Percentiles rank a stretch among this genome's conserved stretches.
Conservation (phyloP, 2,888 invertebrate species). For the Girardia tigrina region DNA sequence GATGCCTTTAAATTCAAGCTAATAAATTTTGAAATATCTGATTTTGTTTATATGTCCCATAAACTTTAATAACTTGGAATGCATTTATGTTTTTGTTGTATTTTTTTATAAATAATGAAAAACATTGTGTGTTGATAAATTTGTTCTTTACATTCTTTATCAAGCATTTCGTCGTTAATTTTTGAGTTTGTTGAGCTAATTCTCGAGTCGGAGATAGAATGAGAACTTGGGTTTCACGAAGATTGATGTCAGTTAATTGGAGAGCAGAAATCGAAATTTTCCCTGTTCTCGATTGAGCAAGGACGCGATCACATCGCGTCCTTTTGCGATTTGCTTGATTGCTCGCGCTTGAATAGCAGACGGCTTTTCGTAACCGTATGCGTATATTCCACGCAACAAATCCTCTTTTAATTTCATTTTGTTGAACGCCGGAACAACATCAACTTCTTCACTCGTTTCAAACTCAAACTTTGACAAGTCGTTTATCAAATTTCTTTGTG, state of each 20-base stretch:
- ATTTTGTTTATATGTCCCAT: too few species aligned
- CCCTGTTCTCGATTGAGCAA: slow-evolving; percentile 93
- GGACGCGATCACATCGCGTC: slow-evolving; percentile 91
- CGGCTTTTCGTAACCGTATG: slow-evolving; percentile 90
- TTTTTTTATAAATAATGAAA: too few species aligned
- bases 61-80: too few species aligned
- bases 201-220: slow-evolving; percentile 88
- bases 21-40: too few species aligned
- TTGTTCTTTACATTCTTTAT: too few species aligned
- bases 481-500: too few species aligned
- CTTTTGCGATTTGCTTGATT: slow-evolving; percentile 84
- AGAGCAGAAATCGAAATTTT: slow-evolving; percentile 93
- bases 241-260: slow-evolving; percentile 75
- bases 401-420: slow-evolving; percentile 84
- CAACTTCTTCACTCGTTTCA: slow-evolving; percentile 97
- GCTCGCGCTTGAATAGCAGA: slow-evolving; percentile 96
- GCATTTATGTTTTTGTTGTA: too few species aligned
- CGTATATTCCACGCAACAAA: slow-evolving; percentile 83
- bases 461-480: slow-evolving; percentile 53
- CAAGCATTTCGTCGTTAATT: too few species aligned
- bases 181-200: slow-evolving; percentile 91
- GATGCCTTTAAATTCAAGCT: too few species aligned
- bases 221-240: slow-evolving; percentile 74
- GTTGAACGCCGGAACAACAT: slow-evolving; percentile 89
- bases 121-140: too few species aligned